Conservation (phyloP, 2,888 invertebrate genomes). For the Plutella xylostella region DNA sequence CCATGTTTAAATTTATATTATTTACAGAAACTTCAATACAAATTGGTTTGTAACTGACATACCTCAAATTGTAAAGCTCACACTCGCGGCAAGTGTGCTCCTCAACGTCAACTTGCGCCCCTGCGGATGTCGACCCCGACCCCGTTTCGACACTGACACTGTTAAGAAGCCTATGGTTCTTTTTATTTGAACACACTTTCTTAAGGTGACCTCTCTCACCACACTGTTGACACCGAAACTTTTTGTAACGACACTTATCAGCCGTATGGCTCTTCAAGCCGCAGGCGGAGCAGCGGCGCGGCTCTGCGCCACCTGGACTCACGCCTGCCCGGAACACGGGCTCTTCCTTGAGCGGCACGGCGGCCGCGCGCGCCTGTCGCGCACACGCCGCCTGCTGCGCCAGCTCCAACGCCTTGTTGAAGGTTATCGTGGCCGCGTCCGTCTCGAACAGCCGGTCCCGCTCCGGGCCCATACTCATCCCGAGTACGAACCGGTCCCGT, state of each 20-base stretch:
- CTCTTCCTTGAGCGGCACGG: conserved; percentile 12
- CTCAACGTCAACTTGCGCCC: no score
- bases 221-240: conserved; percentile 10
- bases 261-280: conserved; percentile 10
- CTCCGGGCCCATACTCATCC: neutral
- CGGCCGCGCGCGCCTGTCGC: conserved; percentile 1
- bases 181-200: conserved; percentile 13
- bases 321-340: conserved; percentile 9
- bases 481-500: neutral
- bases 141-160: no score
- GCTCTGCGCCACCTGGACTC: neutral
- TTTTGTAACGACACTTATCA: conserved; percentile 13
- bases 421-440: no score
- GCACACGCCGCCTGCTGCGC: no score
- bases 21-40: neutral
- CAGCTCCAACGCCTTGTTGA: no score
- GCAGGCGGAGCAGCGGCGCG: conserved; percentile 8
- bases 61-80: conserved; percentile 9
- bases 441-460: conserved; percentile 6
- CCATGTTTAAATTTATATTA: conserved; percentile 5
- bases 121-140: no score
- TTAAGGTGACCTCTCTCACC: conserved; percentile 13
- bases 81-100: conserved; percentile 13
- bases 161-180: no score
- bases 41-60: conserved; percentile 7